Evolutionary conservation across 2,797 vertebrate species (phyloP).

Genomic region (Chromobotia macracanthus): DNA sequence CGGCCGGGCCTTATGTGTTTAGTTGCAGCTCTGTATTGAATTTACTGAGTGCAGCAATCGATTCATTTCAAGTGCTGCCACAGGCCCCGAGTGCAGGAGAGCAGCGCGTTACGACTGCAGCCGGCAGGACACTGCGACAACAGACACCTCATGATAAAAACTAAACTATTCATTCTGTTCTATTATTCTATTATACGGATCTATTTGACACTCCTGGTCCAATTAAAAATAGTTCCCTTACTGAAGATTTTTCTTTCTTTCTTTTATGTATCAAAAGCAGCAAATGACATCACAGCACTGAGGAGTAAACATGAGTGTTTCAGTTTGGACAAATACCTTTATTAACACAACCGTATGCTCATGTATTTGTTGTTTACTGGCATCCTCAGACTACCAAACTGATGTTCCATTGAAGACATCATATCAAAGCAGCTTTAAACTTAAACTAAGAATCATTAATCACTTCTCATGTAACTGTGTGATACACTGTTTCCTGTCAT

Average conservation of each 20-base stretch:
- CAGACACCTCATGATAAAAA: conserved; percentile 11
- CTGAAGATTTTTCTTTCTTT: background rate
- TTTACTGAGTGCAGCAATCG: conserved; percentile 41
- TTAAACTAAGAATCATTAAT: background rate
- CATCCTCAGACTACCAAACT: background rate
- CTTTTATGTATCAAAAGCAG: background rate
- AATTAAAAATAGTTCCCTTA: background rate
- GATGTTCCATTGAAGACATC: background rate
- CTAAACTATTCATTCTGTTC: conserved; percentile 17
- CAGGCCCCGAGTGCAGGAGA: background rate
- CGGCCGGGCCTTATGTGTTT: conserved; percentile 37
- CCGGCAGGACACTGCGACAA: conserved; percentile 36
- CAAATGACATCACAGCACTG: background rate
- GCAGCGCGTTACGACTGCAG: conserved; percentile 23
- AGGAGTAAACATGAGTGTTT: background rate
- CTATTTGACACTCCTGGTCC: background rate
- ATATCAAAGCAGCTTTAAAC: background rate
- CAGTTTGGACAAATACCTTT: background rate
- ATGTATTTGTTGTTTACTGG: background rate
- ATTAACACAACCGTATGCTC: background rate
- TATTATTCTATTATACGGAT: background rate
- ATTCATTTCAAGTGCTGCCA: conserved; percentile 46
- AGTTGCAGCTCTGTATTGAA: conserved; percentile 38
- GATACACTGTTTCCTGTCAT: background rate
- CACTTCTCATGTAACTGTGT: background rate